Evolutionary conservation across 2,113 vertebrate species (phyloP).

Genomic region (Heterotis niloticus): DNA sequence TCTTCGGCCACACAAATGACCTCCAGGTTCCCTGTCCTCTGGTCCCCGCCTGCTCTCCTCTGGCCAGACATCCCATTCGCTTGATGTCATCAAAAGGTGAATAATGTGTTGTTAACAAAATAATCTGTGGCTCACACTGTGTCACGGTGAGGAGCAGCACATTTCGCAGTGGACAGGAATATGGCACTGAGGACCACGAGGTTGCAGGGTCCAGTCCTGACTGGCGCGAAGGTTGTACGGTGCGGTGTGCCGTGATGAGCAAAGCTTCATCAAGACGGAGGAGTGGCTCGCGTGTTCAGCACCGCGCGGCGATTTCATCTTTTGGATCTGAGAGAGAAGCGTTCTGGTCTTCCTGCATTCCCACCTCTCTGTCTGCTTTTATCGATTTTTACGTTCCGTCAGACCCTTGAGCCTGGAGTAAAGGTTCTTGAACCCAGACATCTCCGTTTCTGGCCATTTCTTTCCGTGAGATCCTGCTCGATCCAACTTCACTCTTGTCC

Average conservation of each 20-base stretch:
- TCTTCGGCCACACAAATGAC: slow-evolving; percentile 16
- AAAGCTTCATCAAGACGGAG: too few relatives aligned
- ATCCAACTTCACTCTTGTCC: background rate
- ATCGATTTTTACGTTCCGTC: background rate
- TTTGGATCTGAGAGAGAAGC: background rate
- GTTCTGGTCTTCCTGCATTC: slow-evolving; percentile 14
- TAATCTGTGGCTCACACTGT: too few relatives aligned
- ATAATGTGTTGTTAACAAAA: background rate
- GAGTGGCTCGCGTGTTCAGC: too few relatives aligned
- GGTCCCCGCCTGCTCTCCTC: background rate
- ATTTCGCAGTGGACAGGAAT: too few relatives aligned
- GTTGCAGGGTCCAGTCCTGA: background rate
- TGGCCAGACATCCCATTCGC: background rate
- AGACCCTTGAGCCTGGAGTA: background rate
- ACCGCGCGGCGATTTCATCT: too few relatives aligned
- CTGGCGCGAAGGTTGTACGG: too few relatives aligned
- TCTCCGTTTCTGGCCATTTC: too few relatives aligned
- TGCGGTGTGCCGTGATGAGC: too few relatives aligned
- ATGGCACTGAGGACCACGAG: background rate
- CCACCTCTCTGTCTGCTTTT: background rate
- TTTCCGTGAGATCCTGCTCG: background rate
- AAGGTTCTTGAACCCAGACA: background rate
- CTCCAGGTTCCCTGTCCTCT: slow-evolving; percentile 18
- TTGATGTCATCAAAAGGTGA: background rate
- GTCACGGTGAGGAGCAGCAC: background rate